These are phyloP conservation scores for Moxostoma hubbsi DNA, from an alignment of 2,797 vertebrate genomes.

Conservation along the genomic window DNA sequence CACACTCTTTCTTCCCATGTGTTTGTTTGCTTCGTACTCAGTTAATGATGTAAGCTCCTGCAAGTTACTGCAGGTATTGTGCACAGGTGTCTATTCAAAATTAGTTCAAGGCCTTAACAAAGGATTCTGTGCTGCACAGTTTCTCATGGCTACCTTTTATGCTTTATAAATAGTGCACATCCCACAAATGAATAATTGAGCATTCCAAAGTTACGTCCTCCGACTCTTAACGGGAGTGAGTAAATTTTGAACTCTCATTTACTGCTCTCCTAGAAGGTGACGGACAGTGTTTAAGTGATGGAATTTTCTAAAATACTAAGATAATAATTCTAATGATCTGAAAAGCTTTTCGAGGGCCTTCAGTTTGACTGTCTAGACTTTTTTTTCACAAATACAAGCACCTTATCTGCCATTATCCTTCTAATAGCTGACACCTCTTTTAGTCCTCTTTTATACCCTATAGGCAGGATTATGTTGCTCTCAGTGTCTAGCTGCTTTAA, in stretches of 20 bases:
- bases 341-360: constrained; percentile 29
- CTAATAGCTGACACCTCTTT: not conserved
- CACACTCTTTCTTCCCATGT: constrained; percentile 49
- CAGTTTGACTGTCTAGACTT: constrained; percentile 35
- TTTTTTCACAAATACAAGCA: constrained; percentile 26
- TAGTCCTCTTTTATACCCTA: not conserved
- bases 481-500: not conserved
- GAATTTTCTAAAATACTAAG: constrained; percentile 36
- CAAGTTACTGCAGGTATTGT: constrained; percentile 61
- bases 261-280: constrained; percentile 30
- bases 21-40: constrained; percentile 51
- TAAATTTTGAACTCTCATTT: constrained; percentile 48
- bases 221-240: constrained; percentile 39
- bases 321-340: not conserved
- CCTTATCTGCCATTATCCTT: not conserved
- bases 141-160: constrained; percentile 57
- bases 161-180: constrained; percentile 64
- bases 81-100: constrained; percentile 50
- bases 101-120: constrained; percentile 56
- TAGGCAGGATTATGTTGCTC: not conserved
- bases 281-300: constrained; percentile 50
- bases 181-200: constrained; percentile 59
- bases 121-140: constrained; percentile 57
- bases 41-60: constrained; percentile 64
- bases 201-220: constrained; percentile 53